Base-by-base conservation (phyloP, 2,888 invertebrate genomes). In the Tachina lurida region DNA sequence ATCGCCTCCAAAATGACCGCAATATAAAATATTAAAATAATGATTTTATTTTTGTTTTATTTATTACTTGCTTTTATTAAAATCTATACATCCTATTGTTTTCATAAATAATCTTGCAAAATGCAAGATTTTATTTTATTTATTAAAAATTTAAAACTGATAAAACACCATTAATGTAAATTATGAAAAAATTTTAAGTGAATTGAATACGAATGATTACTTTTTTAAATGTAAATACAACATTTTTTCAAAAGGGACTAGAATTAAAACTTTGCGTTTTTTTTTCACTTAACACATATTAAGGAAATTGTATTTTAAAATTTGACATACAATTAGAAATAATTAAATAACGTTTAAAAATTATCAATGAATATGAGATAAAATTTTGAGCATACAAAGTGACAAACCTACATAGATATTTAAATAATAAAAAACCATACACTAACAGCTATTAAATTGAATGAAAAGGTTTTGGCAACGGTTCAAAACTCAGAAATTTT, bases 321-420 rank as follows among this genome's bases (percentile, higher is more conserved):
- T 56, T 76, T 67, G 58, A 12, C 67, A 74, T 58, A 49, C 43
- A 60, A 60, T 74, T 54, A 41, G 15, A 52, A 62, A 60, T 60
- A 60, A 22, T n/a, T 67, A 39, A 17, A 17, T 10, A 80, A 58
- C 22, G 54, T n/a, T 68, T 8, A 31, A 31, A 15, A 19, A 8
- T 22, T 22, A 17, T n/a, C 15, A 65, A 73, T 19, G n/a, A 62
- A 19, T 74, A 84, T 85, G 85, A 81, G 83, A 85, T 84, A 85
- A 82, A 71, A 74, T 87, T 84, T 87, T 87, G 88, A 87, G 88
- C 88, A 88, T 82, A 79, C 82, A 78, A 22, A 78, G 68, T 74
- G 67, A 74, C 31, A 31, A 31, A 31, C 7, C 31, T 31, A 31
- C 31, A 31, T 31, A 0, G 0, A 31, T 56, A 82, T 65, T 65